These are phyloP conservation scores for Heliconius hortense DNA, from an alignment of 2,888 invertebrate species.

Conservation along the genomic window DNA sequence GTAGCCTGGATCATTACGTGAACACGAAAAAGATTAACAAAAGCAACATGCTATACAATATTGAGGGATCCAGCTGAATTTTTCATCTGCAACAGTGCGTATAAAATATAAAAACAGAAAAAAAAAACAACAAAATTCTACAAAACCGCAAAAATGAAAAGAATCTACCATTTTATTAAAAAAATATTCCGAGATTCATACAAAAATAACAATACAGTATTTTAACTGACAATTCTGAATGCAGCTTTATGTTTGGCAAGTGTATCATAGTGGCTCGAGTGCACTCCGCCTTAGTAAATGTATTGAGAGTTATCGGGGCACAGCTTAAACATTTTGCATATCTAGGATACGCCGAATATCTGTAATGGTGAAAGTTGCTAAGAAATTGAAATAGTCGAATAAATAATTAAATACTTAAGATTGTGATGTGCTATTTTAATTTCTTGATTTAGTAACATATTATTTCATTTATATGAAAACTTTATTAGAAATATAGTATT, in stretches of 20 bases:
- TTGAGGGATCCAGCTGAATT: not conserved
- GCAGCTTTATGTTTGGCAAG: slow-evolving; percentile 21
- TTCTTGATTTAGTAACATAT: no score
- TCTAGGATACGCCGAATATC: not conserved
- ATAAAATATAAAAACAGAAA: not conserved
- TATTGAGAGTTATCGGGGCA: slow-evolving; percentile 36
- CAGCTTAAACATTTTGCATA: slow-evolving; percentile 33
- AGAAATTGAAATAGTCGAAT: not conserved
- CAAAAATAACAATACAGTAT: slow-evolving; percentile 19
- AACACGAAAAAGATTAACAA: not conserved
- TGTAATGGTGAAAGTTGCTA: not conserved
- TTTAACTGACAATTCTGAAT: slow-evolving; percentile 11
- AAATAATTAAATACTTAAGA: no score
- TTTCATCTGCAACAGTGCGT: not conserved
- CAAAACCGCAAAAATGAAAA: not conserved
- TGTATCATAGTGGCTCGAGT: slow-evolving; percentile 12
- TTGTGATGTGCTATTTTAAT: not conserved
- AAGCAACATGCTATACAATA: not conserved
- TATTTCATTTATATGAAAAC: no score
- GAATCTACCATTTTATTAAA: not conserved
- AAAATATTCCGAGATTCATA: not conserved
- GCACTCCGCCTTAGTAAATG: slow-evolving; percentile 34
- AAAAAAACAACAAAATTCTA: not conserved
- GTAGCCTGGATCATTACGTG: no score
- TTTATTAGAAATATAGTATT: no score